Base-by-base conservation (phyloP, 2,888 invertebrate genomes). In the Lithophane ornitopus region DNA sequence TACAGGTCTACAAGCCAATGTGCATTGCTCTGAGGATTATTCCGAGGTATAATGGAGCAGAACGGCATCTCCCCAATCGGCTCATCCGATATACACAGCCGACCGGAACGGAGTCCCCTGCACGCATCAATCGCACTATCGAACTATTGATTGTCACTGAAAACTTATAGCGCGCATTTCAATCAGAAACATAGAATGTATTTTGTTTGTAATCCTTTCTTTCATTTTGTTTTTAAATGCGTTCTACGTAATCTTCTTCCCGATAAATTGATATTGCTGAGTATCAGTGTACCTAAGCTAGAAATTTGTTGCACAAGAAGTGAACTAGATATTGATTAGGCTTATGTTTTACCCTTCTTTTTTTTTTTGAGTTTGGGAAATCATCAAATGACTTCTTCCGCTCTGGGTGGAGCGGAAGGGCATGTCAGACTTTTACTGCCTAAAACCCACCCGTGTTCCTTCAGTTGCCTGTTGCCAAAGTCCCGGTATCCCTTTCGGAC, bases 81-180 rank as follows among this genome's bases (percentile, higher is more conserved):
- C 92, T 94, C 93, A 95, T 94, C 94, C 93, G 95, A 95, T 94
- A 92, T 94, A 92, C 91, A 95, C 95, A 94, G 91, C 93, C 94
- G 92, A 95, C 94, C 94, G 96, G 95, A 96, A 96, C 96, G 92
- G 81, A 79, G 90, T 93, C 93, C 94, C 94, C 93, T 88, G 90
- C 88, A 89, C 91, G 87, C 92, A 94, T 94, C 94, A 94, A 93
- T 95, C 94, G 91, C 91, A 91, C 93, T 93, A 94, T 94, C 93
- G 91, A 91, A 91, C 93, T 93, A 95, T 94, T 93, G 95, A 95
- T 94, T 94, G 92, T 90, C 88, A 86, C 88, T 85, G 74, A 79
- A 92, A 93, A 92, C 87, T 91, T 91, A 89, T 89, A 84, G 89
- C 85, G 85, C 88, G 86, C 86, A 89, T 91, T 91, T 89, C 85